Conservation (phyloP, 2,888 invertebrate species). For the Sympetrum striolatum region DNA sequence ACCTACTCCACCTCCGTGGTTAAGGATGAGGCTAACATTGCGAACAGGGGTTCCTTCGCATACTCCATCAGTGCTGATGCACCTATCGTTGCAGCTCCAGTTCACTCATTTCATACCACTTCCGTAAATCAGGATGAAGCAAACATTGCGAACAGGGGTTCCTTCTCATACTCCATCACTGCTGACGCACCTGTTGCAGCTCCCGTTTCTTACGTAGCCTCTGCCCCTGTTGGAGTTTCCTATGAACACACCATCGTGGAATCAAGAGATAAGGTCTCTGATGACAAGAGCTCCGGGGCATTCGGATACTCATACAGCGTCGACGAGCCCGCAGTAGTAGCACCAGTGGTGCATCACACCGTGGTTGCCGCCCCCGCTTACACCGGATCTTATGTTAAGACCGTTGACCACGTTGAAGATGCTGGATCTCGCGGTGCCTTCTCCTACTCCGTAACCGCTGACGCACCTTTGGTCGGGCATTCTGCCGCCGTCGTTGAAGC, state of each 20-base stretch:
- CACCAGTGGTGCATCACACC: background rate
- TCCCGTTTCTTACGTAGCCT: background rate
- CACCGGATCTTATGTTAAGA: background rate
- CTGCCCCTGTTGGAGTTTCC: background rate
- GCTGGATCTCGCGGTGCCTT: background rate
- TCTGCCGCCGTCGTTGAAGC: background rate
- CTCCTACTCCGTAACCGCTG: background rate
- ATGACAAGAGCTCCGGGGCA: background rate
- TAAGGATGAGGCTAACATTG: background rate
- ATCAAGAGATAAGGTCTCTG: background rate
- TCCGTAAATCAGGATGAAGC: background rate
- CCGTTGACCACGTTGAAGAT: background rate
- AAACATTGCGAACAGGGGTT: background rate
- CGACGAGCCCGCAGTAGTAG: background rate
- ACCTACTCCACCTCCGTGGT: background rate
- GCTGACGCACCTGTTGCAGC: background rate
- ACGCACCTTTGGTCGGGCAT: background rate
- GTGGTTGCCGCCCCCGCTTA: background rate
- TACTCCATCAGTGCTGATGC: background rate
- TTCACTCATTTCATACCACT: background rate
- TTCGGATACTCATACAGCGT: background rate
- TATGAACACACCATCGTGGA: background rate
- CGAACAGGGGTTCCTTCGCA: background rate
- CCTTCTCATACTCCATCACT: slow-evolving; percentile 1
- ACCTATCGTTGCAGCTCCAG: background rate